A percentile compares a stretch with the other conserved stretches of the same genome.
phyloP scores from a whole-genome alignment of 1,140 invertebrate species.

The Zaprionus tsacasi region DNA sequence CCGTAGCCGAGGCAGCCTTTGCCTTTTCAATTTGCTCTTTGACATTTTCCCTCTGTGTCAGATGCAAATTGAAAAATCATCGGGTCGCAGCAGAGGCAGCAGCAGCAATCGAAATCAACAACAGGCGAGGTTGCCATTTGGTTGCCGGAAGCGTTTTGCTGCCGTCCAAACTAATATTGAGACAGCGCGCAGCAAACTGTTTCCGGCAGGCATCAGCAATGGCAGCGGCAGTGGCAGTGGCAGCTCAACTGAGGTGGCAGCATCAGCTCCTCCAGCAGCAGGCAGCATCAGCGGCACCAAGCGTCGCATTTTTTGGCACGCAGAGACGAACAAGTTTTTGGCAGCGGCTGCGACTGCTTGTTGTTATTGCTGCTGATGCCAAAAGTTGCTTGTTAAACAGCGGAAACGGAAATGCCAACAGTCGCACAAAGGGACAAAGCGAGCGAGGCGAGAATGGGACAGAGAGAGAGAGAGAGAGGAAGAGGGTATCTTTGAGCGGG shows the following conservation, averaged over 20 bases:
- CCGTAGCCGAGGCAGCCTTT: slow-evolving; percentile 31
- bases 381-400: slow-evolving; percentile 80
- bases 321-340: slow-evolving; percentile 72
- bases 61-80: slow-evolving; percentile 82
- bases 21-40: slow-evolving; percentile 80
- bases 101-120: slow-evolving; percentile 58
- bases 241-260: slow-evolving; percentile 12
- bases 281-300: slow-evolving; percentile 24
- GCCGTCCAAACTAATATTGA: slow-evolving; percentile 78
- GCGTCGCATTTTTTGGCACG: slow-evolving; percentile 67
- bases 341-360: slow-evolving; percentile 50
- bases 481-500: slow-evolving; percentile 15
- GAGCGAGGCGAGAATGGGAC: slow-evolving; percentile 1
- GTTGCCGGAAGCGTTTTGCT: slow-evolving; percentile 76
- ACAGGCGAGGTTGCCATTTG: slow-evolving; percentile 57
- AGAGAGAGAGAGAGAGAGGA: neutral
- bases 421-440: slow-evolving; percentile 70
- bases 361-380: slow-evolving; percentile 58
- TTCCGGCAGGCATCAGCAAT: slow-evolving; percentile 51
- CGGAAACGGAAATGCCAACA: slow-evolving; percentile 79
- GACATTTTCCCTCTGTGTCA: slow-evolving; percentile 72
- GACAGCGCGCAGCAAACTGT: slow-evolving; percentile 59
- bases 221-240: neutral
- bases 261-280: slow-evolving; percentile 38
- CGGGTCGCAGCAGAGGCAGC: slow-evolving; percentile 38